Evolutionary conservation across 1,140 invertebrate species (phyloP).

Genomic region (Prorops nasuta): DNA sequence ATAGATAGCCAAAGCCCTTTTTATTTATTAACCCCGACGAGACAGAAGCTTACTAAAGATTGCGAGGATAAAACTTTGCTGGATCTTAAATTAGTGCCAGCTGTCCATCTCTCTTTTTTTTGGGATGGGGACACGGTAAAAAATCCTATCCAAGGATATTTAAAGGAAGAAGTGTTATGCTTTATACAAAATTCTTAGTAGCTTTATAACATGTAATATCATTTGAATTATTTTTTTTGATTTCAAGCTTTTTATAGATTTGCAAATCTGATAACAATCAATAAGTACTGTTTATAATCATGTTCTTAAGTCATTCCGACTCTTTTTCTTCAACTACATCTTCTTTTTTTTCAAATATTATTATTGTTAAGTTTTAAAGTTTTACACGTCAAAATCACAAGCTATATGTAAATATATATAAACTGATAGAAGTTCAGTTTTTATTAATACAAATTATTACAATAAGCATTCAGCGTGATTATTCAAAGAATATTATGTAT

Average conservation of each 20-base stretch:
- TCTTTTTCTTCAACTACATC: too few relatives aligned
- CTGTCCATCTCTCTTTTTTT: conserved; percentile 70
- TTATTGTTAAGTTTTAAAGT: background rate
- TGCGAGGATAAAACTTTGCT: conserved; percentile 67
- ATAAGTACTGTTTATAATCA: too few relatives aligned
- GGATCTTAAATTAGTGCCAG: conserved; percentile 73
- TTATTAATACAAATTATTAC: too few relatives aligned
- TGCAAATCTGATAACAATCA: too few relatives aligned
- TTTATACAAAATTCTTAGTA: conserved; percentile 66
- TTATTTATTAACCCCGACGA: conserved; percentile 63
- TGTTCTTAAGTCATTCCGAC: too few relatives aligned
- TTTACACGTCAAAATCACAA: background rate
- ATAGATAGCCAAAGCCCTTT: conserved; percentile 66
- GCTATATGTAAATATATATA: background rate
- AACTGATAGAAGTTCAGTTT: too few relatives aligned
- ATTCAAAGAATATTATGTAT: too few relatives aligned
- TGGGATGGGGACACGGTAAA: conserved; percentile 57
- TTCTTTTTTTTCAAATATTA: too few relatives aligned
- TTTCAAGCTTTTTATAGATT: too few relatives aligned
- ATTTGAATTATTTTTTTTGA: too few relatives aligned
- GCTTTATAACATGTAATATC: conserved; percentile 58
- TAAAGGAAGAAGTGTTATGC: conserved; percentile 74
- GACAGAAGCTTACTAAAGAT: conserved; percentile 61
- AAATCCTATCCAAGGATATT: conserved; percentile 60
- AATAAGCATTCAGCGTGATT: too few relatives aligned